Evolutionary conservation across 2,797 vertebrate genomes (phyloP).

Genomic region (Eupleurogrammus muticus): DNA sequence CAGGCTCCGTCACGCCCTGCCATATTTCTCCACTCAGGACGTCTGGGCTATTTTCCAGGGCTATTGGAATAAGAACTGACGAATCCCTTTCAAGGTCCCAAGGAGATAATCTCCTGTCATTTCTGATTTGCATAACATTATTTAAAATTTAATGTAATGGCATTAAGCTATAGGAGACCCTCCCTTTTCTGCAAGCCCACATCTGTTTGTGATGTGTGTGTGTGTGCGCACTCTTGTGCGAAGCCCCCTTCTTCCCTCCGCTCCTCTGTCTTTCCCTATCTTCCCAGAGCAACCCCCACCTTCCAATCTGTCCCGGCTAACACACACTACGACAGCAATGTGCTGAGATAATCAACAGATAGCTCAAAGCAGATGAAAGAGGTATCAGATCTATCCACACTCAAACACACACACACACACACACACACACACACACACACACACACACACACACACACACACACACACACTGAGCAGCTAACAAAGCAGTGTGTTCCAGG

Average conservation of each 20-base stretch:
- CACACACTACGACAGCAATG: slow-evolving; percentile 49
- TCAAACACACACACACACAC: slow-evolving; percentile 46
- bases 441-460: slow-evolving; percentile 21
- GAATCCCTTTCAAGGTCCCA: slow-evolving; percentile 82
- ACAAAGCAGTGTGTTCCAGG: slow-evolving; percentile 67
- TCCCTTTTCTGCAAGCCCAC: slow-evolving; percentile 67
- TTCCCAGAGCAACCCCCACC: slow-evolving; percentile 56
- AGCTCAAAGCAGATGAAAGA: slow-evolving; percentile 74
- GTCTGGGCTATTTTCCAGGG: slow-evolving; percentile 82
- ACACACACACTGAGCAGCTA: slow-evolving; percentile 43
- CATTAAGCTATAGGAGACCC: slow-evolving; percentile 80
- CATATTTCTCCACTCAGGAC: slow-evolving; percentile 78
- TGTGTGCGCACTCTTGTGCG: slow-evolving; percentile 40
- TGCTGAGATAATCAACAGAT: slow-evolving; percentile 76
- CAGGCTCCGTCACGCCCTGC: slow-evolving; percentile 78
- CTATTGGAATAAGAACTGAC: slow-evolving; percentile 84
- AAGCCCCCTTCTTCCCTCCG: slow-evolving; percentile 55
- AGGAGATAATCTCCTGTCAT: slow-evolving; percentile 86
- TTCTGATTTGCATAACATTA: slow-evolving; percentile 86
- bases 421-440: slow-evolving; percentile 41
- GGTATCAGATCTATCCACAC: slow-evolving; percentile 64
- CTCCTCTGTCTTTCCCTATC: slow-evolving; percentile 44
- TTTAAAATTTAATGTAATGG: slow-evolving; percentile 87
- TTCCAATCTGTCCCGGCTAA: slow-evolving; percentile 57
- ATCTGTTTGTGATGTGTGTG: slow-evolving; percentile 68